Evolutionary conservation across 2,888 invertebrate genomes (phyloP).

Genomic region (Minunthozetes semirufus): DNA sequence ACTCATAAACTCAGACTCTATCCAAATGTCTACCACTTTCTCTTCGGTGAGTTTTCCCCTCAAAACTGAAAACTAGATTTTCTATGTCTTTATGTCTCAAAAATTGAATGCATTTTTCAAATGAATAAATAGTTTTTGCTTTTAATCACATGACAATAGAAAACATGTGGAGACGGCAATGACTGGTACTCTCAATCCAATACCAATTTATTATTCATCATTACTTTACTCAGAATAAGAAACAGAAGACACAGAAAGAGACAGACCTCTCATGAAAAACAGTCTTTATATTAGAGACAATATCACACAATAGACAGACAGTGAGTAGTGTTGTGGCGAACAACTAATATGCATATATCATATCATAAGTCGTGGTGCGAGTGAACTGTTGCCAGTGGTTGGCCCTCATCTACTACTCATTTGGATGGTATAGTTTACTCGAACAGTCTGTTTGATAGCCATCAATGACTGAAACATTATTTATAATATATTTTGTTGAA

Average conservation of each 20-base stretch:
- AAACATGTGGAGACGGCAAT: slow-evolving; percentile 27
- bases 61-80: slow-evolving; percentile 18
- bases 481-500: slow-evolving; percentile 4
- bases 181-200: slow-evolving; percentile 22
- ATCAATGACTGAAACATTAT: background rate
- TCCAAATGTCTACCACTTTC: slow-evolving; percentile 30
- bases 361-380: background rate
- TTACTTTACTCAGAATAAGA: background rate
- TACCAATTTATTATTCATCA: slow-evolving; percentile 32
- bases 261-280: background rate
- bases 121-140: slow-evolving; percentile 27
- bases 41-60: slow-evolving; percentile 10
- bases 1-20: background rate
- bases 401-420: slow-evolving; percentile 8
- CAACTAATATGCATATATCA: slow-evolving; percentile 6
- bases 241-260: background rate
- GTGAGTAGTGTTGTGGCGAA: background rate
- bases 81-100: slow-evolving; percentile 15
- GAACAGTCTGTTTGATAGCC: background rate
- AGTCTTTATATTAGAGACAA: background rate
- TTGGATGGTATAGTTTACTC: background rate
- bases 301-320: background rate
- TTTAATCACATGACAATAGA: slow-evolving; percentile 23
- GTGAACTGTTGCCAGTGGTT: background rate
- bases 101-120: background rate